These are phyloP conservation scores for Dipodomys merriami DNA, from an alignment of 2,113 vertebrate species.

Conservation along the genomic window DNA sequence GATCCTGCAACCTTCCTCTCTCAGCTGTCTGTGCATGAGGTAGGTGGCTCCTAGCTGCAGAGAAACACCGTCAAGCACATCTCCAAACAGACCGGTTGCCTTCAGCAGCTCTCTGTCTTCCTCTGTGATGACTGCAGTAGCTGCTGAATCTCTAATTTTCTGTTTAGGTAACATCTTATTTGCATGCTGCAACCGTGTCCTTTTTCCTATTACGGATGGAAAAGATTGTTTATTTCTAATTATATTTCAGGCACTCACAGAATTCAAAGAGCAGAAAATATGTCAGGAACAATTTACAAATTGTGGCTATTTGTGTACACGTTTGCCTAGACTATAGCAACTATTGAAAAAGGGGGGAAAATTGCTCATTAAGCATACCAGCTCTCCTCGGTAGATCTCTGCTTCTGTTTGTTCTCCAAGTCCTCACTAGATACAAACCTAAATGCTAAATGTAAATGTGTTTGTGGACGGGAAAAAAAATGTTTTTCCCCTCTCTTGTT, in stretches of 20 bases:
- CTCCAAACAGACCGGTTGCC: fast-evolving
- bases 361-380: constrained; percentile 33
- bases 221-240: constrained; percentile 61
- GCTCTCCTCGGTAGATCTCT: constrained; percentile 25
- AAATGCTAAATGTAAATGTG: neutral
- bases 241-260: neutral
- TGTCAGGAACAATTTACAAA: constrained; percentile 56
- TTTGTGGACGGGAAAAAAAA: neutral
- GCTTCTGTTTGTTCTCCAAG: neutral
- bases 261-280: constrained; percentile 58
- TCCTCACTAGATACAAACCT: neutral
- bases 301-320: neutral
- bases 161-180: neutral
- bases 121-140: neutral
- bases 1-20: neutral
- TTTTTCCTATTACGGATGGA: neutral
- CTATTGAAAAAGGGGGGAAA: neutral
- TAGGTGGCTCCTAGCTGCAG: neutral
- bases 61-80: neutral
- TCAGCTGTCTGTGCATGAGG: neutral
- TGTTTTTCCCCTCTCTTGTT: neutral
- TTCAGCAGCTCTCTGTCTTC: neutral
- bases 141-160: neutral
- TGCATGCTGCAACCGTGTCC: neutral
- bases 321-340: constrained; percentile 38